phyloP scores from a whole-genome alignment of 2,113 vertebrate species.

The Serilophus lunatus region DNA sequence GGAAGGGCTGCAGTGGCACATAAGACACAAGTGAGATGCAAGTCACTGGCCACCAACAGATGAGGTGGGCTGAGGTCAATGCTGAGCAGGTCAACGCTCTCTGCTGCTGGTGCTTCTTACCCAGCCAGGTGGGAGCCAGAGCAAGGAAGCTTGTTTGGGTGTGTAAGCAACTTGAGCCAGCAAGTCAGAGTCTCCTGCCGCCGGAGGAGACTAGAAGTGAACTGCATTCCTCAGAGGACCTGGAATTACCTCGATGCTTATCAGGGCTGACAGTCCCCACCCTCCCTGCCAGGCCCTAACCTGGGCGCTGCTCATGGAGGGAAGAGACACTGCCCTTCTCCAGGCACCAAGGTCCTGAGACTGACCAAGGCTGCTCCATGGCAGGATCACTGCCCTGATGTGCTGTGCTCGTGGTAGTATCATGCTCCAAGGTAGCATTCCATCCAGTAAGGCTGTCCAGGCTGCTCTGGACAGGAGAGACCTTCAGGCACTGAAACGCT shows the following conservation, averaged over 20 bases:
- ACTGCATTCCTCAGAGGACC: constrained; percentile 40
- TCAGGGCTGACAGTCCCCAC: constrained; percentile 44
- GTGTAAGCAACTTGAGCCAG: constrained; percentile 41
- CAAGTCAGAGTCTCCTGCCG: not conserved
- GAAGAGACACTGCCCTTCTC: not conserved
- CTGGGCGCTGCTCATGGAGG: not conserved
- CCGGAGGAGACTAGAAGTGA: constrained; percentile 35
- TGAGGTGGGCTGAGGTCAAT: not conserved
- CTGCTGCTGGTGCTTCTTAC: not conserved
- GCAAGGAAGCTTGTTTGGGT: not conserved
- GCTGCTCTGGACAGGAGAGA: not conserved
- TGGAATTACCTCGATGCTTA: constrained; percentile 56
- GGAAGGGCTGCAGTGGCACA: not conserved
- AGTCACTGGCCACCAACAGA: not conserved
- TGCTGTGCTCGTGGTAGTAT: no score
- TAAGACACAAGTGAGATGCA: not conserved
- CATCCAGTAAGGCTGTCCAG: not conserved
- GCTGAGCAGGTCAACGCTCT: not conserved
- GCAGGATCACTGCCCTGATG: not conserved
- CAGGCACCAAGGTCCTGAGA: not conserved
- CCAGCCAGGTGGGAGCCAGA: not conserved
- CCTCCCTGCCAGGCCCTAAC: constrained; percentile 48
- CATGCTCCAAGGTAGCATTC: not conserved
- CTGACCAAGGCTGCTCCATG: rapidly evolving
- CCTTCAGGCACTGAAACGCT: rapidly evolving